Evolutionary conservation across 2,888 invertebrate genomes (phyloP).

Genomic region (Mellilla xanthometata): DNA sequence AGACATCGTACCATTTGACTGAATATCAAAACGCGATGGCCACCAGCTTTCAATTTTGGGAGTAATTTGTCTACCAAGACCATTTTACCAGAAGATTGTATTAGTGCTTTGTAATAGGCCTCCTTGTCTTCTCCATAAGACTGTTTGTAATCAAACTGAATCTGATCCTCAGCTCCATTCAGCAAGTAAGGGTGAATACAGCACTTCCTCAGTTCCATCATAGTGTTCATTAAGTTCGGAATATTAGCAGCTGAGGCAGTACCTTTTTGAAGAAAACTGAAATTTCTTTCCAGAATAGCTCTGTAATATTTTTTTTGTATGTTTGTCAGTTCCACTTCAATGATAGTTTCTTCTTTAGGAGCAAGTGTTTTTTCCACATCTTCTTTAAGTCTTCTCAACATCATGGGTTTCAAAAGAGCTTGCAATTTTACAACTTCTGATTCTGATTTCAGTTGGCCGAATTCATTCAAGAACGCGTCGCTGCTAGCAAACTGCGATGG

Average conservation of each 20-base stretch:
- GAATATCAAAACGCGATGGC: constrained; percentile 98
- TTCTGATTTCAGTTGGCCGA: constrained; percentile 97
- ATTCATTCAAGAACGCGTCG: constrained; percentile 96
- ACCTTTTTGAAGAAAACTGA: constrained; percentile 98
- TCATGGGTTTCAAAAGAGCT: constrained; percentile 98
- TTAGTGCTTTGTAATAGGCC: constrained; percentile 94
- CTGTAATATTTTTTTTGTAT: constrained; percentile 99
- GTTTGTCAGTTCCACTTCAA: constrained; percentile 99
- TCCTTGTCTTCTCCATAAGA: constrained; percentile 92
- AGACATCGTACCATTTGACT: constrained; percentile 99
- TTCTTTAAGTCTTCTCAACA: constrained; percentile 98
- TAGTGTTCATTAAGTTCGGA: constrained; percentile 99
- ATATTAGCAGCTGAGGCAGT: constrained; percentile 94
- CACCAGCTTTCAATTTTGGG: constrained; percentile 97
- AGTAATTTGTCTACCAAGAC: constrained; percentile 98
- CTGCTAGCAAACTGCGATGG: constrained; percentile 96
- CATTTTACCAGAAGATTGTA: constrained; percentile 99
- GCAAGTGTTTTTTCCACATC: constrained; percentile 99
- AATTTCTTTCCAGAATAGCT: constrained; percentile 98
- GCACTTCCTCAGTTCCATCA: constrained; percentile 99
- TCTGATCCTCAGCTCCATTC: constrained; percentile 99
- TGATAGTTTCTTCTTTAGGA: constrained; percentile 99
- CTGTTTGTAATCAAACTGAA: constrained; percentile 93
- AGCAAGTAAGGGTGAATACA: constrained; percentile 99
- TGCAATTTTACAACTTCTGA: constrained; percentile 97